Evolutionary conservation across 2,113 vertebrate species (phyloP).

Genomic region (Lontra canadensis): DNA sequence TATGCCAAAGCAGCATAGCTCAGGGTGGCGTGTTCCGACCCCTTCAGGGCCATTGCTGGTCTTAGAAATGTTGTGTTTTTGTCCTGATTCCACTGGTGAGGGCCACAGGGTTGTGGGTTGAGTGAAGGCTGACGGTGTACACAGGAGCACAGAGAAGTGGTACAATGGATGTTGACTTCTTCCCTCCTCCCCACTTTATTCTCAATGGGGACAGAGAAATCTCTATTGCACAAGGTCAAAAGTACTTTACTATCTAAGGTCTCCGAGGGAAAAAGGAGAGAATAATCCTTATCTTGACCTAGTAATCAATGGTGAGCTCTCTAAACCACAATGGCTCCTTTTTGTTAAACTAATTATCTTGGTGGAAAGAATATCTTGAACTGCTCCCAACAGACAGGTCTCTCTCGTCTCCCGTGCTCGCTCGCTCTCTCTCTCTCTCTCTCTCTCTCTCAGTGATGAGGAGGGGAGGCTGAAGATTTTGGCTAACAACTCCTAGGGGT

Average conservation of each 20-base stretch:
- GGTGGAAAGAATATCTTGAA: conserved; percentile 49
- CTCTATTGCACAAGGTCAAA: conserved; percentile 58
- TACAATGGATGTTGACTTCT: background rate
- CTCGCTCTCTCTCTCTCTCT: too few relatives aligned
- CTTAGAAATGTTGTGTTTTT: background rate
- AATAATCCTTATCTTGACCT: conserved; percentile 59
- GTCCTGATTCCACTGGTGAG: background rate
- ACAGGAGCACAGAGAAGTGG: background rate
- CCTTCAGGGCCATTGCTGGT: background rate
- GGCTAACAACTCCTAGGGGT: conserved; percentile 35
- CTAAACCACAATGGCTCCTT: conserved; percentile 45
- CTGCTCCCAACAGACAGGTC: conserved; percentile 28
- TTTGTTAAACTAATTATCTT: conserved; percentile 46
- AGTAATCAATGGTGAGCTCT: conserved; percentile 40
- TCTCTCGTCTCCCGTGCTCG: background rate
- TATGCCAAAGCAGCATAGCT: background rate
- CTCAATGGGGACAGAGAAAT: background rate
- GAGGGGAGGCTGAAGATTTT: background rate
- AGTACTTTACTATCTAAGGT: conserved; percentile 35
- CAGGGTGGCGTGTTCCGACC: background rate
- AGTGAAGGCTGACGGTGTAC: background rate
- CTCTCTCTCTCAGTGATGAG: background rate
- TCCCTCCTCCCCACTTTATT: background rate
- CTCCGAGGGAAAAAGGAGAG: background rate
- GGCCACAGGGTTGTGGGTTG: background rate